Conservation (phyloP, 2,113 vertebrate species). For the Noturus placidus region DNA sequence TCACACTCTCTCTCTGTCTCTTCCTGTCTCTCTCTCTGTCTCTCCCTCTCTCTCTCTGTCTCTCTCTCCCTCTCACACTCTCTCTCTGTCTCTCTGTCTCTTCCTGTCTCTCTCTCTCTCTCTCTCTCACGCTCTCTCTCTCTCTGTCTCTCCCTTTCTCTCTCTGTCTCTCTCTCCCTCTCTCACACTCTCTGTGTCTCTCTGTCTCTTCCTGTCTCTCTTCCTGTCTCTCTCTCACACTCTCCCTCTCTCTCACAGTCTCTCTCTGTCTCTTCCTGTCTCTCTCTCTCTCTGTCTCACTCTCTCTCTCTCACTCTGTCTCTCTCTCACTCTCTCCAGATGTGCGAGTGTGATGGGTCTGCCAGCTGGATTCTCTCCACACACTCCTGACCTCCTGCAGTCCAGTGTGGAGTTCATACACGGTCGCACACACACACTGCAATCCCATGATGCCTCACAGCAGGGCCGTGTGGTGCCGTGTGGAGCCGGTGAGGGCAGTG, state of each 20-base stretch:
- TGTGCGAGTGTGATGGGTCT: conserved; percentile 74
- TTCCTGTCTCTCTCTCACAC: neutral
- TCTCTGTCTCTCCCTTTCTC: no score
- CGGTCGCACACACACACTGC: conserved; percentile 73
- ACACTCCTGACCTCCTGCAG: conserved; percentile 74
- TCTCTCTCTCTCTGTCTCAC: no score
- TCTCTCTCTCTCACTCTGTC: neutral
- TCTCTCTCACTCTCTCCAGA: conserved; percentile 62
- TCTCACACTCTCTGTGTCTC: no score
- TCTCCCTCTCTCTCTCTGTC: neutral
- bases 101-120: neutral
- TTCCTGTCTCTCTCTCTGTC: no score
- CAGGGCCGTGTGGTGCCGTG: conserved; percentile 81
- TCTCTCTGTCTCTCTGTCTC: neutral
- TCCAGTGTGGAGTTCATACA: conserved; percentile 82
- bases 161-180: neutral
- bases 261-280: no score
- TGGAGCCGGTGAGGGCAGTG: conserved; percentile 77
- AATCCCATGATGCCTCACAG: conserved; percentile 50
- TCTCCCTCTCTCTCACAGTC: conserved; percentile 6
- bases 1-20: no score
- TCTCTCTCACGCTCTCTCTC: no score
- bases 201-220: no score
- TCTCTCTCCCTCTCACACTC: neutral
- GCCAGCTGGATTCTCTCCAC: conserved; percentile 76